Base-by-base conservation (phyloP, 2,888 invertebrate species). In the Microplitis manilae region DNA sequence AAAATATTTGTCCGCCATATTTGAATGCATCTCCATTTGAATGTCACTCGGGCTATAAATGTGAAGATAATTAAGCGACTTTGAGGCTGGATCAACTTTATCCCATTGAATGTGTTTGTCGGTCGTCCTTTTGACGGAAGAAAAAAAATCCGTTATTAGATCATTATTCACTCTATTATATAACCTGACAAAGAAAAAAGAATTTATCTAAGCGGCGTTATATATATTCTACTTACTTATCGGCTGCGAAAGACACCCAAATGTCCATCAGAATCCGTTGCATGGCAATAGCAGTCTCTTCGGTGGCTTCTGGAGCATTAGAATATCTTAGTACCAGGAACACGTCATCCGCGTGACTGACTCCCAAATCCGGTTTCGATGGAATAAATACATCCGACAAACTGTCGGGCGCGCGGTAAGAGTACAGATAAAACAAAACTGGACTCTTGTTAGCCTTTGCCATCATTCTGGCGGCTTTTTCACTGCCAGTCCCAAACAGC, bases 401-500 rank as follows among this genome's bases (percentile, higher is more conserved):
- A 83, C 94, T 94, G 76, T 88, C 85, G n/a, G 89, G 88, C 0
- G 93, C 93, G 72, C 93, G 91, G 88, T 92, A 93, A 5, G 92
- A 89, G 86, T 93, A 95, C 13, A 92, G 90, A 86, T 94, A 95
- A 77, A 93, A 90, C 89, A 93, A 94, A 4, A 94, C 92, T 0
- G 94, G 93, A 79, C 92, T 92, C 13, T 91, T 90, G 1, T 92
- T 92, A 64, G 90, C 90, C 15, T 89, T 84, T 0, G 93, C 92
- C 84, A 94, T 94, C 68, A 93, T 83, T 81, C 92, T 91, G 0
- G 93, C 92, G 13, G 93, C 90, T 79, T 91, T 91, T 67, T 93
- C 93, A 0, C 93, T 92, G 59, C 93, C 93, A 1, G 89, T 91
- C 0, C 91, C 88, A 85, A 95, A 95, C 0, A 94, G 88, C 8